Conservation (phyloP, 2,113 vertebrate species). For the Phylloscopus trochilus region DNA sequence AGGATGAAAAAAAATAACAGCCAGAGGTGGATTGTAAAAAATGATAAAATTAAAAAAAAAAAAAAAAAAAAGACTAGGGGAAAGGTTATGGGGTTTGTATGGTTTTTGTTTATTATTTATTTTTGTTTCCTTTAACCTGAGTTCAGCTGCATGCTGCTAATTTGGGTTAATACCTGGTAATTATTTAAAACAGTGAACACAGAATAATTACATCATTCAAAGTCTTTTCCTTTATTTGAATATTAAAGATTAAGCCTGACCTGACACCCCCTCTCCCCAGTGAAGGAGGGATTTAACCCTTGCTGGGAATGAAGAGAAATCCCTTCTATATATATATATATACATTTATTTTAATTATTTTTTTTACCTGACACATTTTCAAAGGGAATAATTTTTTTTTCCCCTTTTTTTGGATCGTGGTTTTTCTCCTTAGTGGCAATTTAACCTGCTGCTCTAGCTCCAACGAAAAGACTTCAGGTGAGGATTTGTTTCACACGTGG, state of each 20-base stretch:
- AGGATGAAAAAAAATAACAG: background rate
- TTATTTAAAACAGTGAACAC: background rate
- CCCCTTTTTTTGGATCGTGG: background rate
- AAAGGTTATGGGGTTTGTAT: background rate
- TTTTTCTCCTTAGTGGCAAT: background rate
- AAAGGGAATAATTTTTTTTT: background rate
- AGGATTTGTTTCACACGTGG: background rate
- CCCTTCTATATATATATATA: too few species aligned
- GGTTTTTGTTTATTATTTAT: background rate
- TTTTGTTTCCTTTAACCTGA: conserved; percentile 25
- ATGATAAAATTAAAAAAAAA: background rate
- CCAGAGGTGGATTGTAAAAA: background rate
- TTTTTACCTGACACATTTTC: background rate
- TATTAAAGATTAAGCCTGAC: background rate
- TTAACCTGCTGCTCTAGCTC: background rate
- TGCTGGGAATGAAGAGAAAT: background rate
- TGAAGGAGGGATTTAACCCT: background rate
- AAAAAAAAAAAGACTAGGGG: background rate
- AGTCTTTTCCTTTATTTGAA: background rate
- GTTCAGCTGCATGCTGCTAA: background rate
- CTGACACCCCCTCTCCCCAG: background rate
- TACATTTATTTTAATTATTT: background rate
- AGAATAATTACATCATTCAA: background rate
- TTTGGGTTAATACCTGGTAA: background rate
- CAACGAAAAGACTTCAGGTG: background rate